Percentiles rank a stretch among this genome's conserved stretches.
Evolutionary conservation across 2,113 vertebrate genomes (phyloP).

Genomic region (Formicarius rufipectus): DNA sequence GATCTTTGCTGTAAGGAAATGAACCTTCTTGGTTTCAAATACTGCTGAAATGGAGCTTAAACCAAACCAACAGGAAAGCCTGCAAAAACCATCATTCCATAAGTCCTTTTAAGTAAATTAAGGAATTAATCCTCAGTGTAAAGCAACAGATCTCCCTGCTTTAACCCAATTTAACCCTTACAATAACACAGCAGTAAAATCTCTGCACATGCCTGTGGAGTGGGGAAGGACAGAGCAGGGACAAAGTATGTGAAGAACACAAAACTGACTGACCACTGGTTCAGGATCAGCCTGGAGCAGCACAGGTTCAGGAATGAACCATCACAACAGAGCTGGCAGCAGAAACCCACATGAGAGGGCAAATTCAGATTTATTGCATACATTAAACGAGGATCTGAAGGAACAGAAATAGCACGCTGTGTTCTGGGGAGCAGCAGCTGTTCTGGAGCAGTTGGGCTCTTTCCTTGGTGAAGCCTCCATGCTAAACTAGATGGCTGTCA

Average conservation of each 20-base stretch:
- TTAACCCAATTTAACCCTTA: background rate
- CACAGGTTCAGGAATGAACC: background rate
- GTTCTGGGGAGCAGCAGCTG: background rate
- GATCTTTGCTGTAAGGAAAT: background rate
- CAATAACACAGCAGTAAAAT: background rate
- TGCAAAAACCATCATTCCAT: rapidly evolving
- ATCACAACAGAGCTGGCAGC: background rate
- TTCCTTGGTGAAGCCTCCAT: background rate
- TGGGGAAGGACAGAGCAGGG: background rate
- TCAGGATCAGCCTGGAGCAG: background rate
- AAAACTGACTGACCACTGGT: background rate
- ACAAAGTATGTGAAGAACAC: background rate
- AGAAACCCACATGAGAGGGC: background rate
- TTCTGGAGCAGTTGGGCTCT: background rate
- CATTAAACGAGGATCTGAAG: background rate
- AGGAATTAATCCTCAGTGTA: background rate
- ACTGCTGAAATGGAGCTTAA: background rate
- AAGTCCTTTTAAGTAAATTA: background rate
- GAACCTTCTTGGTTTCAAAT: background rate
- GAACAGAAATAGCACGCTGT: background rate
- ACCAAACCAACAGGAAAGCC: background rate
- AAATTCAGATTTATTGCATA: background rate
- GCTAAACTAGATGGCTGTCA: background rate
- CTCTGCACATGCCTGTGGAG: background rate
- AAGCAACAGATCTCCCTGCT: background rate